Percentiles rank a stretch among this genome's conserved stretches.
Conservation (phyloP, 2,113 vertebrate genomes). For the Galemys pyrenaicus region DNA sequence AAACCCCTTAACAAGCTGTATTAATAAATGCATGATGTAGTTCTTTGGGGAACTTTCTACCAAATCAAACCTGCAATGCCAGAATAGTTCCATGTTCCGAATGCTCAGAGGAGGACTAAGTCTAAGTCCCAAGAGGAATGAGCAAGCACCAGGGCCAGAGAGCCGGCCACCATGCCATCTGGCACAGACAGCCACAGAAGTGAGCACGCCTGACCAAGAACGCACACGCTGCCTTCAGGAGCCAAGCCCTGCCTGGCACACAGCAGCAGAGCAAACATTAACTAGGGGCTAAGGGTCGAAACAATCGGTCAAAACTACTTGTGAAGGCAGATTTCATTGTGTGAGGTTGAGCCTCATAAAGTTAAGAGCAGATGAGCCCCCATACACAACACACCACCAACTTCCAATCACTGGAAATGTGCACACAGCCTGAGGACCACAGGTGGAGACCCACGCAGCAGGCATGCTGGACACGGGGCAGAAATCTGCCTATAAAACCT, state of each 20-base stretch:
- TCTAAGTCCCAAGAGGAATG: background rate
- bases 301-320: background rate
- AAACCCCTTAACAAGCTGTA: background rate
- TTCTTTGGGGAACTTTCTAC: background rate
- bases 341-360: background rate
- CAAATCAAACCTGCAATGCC: background rate
- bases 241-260: background rate
- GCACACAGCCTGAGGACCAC: fast-evolving
- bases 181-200: background rate
- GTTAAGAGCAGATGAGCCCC: background rate
- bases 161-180: fast-evolving
- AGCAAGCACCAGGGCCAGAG: fast-evolving
- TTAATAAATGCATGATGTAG: background rate
- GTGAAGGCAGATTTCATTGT: background rate
- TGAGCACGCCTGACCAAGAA: background rate
- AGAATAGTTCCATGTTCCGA: background rate
- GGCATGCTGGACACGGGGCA: background rate
- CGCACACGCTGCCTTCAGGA: background rate
- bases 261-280: background rate
- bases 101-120: background rate
- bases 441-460: background rate
- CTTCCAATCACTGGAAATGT: background rate
- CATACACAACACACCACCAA: background rate
- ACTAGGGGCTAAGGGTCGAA: background rate
- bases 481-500: background rate